Evolutionary conservation across 1,140 invertebrate species (phyloP).

Genomic region (Elysia chlorotica): DNA sequence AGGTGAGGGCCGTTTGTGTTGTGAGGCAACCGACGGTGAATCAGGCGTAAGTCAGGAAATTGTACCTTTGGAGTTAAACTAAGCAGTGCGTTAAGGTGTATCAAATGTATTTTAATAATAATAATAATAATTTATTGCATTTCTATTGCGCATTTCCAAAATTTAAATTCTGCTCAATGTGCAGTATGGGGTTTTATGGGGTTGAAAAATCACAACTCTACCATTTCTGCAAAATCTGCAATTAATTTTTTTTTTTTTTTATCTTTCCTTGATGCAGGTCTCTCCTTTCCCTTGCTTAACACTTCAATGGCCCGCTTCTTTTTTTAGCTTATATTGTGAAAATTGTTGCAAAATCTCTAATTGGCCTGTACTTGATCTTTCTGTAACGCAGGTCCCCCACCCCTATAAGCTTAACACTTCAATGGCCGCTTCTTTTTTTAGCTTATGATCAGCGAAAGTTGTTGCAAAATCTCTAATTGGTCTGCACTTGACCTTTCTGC

Average conservation of each 20-base stretch:
- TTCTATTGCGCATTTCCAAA: not conserved
- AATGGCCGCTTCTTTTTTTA: not conserved
- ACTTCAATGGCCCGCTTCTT: too few species aligned
- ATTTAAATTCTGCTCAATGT: not conserved
- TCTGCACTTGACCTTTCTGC: constrained; percentile 23
- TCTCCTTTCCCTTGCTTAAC: too few species aligned
- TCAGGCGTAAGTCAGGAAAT: not conserved
- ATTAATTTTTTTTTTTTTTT: too few species aligned
- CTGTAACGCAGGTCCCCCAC: constrained; percentile 16
- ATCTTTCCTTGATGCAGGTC: too few species aligned
- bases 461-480: not conserved
- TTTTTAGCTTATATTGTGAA: not conserved
- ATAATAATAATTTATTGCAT: too few species aligned
- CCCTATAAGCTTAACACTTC: not conserved
- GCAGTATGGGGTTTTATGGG: too few species aligned
- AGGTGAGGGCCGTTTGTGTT: constrained; percentile 5
- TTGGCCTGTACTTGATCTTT: constrained; percentile 8
- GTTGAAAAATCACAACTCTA: too few species aligned
- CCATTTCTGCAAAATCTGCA: too few species aligned
- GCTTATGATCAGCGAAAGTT: not conserved
- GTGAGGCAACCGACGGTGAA: not conserved
- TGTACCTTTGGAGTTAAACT: not conserved
- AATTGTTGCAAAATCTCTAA: not conserved
- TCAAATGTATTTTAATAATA: too few species aligned
- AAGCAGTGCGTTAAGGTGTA: not conserved